phyloP scores from a whole-genome alignment of 2,113 vertebrate species.

The Rhagologus leucostigma region DNA sequence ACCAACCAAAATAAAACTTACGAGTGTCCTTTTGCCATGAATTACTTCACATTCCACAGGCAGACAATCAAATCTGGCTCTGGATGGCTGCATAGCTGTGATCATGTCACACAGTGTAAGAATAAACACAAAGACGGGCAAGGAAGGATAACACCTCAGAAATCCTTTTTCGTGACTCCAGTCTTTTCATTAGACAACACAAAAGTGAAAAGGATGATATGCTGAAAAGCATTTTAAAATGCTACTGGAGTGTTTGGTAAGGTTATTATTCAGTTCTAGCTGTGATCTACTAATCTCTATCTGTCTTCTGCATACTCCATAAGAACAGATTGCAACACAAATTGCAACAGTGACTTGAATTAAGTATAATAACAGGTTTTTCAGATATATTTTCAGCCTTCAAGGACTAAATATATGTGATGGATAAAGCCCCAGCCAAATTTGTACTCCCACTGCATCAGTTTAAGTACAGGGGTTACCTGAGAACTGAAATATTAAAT shows the following conservation, averaged over 20 bases:
- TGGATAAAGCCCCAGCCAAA: not conserved
- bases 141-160: not conserved
- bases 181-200: not conserved
- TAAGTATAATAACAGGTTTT: not conserved
- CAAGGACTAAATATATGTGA: not conserved
- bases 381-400: not conserved
- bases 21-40: not conserved
- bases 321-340: not conserved
- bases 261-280: not conserved
- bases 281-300: not conserved
- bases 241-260: not conserved
- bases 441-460: not conserved
- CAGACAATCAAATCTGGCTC: not conserved
- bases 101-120: not conserved
- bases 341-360: not conserved
- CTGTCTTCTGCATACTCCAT: not conserved
- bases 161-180: not conserved
- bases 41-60: not conserved
- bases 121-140: not conserved
- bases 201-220: not conserved
- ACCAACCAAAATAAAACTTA: not conserved
- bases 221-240: not conserved
- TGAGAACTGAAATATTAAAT: not conserved
- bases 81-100: not conserved
- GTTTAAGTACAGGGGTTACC: not conserved